A percentile compares a stretch with the other conserved stretches of the same genome.
phyloP scores from a whole-genome alignment of 2,888 invertebrate genomes.

The Spisula solida region DNA sequence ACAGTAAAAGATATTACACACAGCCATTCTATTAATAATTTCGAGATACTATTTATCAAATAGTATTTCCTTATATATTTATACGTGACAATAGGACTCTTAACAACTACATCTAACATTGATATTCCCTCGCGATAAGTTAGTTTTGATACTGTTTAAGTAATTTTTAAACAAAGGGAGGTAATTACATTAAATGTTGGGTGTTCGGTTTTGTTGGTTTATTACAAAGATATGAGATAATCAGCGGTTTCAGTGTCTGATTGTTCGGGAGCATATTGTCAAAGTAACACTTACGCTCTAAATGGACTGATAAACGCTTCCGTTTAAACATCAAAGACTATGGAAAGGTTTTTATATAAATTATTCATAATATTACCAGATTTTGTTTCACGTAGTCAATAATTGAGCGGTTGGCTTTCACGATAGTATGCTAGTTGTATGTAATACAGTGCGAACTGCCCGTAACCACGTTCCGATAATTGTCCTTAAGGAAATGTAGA shows the following conservation, averaged over 20 bases:
- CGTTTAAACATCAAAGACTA: background rate
- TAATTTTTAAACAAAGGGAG: background rate
- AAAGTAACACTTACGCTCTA: background rate
- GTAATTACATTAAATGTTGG: background rate
- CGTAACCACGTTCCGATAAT: background rate
- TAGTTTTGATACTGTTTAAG: background rate
- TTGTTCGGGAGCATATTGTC: slow-evolving; percentile 8
- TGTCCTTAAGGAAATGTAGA: slow-evolving; percentile 23
- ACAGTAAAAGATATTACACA: too few relatives aligned
- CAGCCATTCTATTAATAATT: too few relatives aligned
- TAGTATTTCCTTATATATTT: too few relatives aligned
- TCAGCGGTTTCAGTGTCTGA: background rate
- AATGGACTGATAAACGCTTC: slow-evolving; percentile 14
- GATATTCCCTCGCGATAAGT: background rate
- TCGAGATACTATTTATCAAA: too few relatives aligned
- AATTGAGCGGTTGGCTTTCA: background rate
- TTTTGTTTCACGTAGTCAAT: slow-evolving; percentile 6
- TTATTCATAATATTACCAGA: slow-evolving; percentile 3
- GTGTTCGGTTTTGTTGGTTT: background rate
- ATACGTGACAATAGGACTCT: too few relatives aligned
- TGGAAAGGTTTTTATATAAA: background rate
- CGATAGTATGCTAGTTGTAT: slow-evolving; percentile 14
- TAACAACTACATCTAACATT: too few relatives aligned
- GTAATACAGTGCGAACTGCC: background rate
- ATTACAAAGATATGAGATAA: background rate